Percentiles rank a stretch among this genome's conserved stretches.
These are phyloP conservation scores for Nemotelus pantherinus DNA, from an alignment of 2,888 invertebrate species.

Conservation along the genomic window DNA sequence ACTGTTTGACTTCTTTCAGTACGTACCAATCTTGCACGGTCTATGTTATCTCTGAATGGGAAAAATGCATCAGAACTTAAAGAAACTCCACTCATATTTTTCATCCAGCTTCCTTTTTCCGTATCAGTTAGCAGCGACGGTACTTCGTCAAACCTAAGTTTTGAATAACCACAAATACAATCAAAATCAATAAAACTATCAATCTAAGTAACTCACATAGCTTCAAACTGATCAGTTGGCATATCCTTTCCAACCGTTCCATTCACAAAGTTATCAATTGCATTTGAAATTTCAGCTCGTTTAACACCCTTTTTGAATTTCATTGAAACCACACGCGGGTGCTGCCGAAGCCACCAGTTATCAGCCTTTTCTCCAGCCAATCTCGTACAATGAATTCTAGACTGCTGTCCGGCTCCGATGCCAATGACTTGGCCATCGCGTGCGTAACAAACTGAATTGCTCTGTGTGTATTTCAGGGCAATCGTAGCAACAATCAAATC, in stretches of 20 bases:
- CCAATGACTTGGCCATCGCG: constrained; percentile 87
- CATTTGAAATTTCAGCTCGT: constrained; percentile 93
- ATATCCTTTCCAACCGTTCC: constrained; percentile 91
- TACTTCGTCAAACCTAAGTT: constrained; percentile 64
- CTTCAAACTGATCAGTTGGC: constrained; percentile 77
- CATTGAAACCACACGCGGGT: constrained; percentile 85
- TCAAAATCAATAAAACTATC: constrained; percentile 8
- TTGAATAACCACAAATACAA: constrained; percentile 25
- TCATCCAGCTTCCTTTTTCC: constrained; percentile 76
- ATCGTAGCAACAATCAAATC: constrained; percentile 96
- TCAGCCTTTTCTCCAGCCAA: constrained; percentile 97
- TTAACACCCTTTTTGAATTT: constrained; percentile 86
- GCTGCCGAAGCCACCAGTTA: constrained; percentile 97
- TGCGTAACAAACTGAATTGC: constrained; percentile 97
- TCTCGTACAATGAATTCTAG: constrained; percentile 96
- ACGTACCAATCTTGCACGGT: constrained; percentile 84
- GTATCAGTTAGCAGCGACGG: constrained; percentile 76
- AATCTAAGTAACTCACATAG: constrained; percentile 71
- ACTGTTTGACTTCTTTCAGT: neutral
- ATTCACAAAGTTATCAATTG: constrained; percentile 93
- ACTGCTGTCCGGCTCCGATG: constrained; percentile 99
- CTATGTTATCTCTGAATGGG: constrained; percentile 97
- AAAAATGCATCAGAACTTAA: constrained; percentile 98
- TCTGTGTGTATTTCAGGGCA: constrained; percentile 96
- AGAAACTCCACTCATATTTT: constrained; percentile 78